A percentile compares a stretch with the other conserved stretches of the same genome.
phyloP scores from a whole-genome alignment of 2,113 vertebrate genomes.

The Microcebus jonahi region DNA sequence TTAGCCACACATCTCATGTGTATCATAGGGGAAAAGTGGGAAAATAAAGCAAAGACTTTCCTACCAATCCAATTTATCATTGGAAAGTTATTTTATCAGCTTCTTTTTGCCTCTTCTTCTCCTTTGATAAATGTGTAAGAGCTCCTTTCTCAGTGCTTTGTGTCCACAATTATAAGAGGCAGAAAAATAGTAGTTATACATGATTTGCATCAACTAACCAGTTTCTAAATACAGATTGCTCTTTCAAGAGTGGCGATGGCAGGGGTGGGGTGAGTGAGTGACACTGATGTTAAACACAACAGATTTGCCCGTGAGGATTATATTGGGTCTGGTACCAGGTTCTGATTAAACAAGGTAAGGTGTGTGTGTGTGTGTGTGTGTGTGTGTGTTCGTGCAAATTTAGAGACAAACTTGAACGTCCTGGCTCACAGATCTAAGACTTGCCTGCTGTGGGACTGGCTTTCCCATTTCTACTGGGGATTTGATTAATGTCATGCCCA shows the following conservation, averaged over 20 bases:
- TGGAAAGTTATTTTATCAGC: conserved; percentile 72
- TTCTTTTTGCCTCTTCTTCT: conserved; percentile 54
- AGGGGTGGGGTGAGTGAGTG: not conserved
- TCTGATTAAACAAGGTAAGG: conserved; percentile 36
- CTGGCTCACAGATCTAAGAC: conserved; percentile 24
- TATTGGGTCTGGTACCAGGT: not conserved
- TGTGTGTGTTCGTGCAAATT: conserved; percentile 47
- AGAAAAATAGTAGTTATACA: not conserved
- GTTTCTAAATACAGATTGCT: conserved; percentile 4
- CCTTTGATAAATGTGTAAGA: conserved; percentile 52
- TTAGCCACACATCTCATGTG: conserved; percentile 75
- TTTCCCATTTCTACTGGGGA: conserved; percentile 59
- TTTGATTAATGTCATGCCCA: conserved; percentile 80
- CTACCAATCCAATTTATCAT: conserved; percentile 74
- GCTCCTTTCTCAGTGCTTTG: not conserved
- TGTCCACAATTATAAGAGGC: not conserved
- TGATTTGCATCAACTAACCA: conserved; percentile 32
- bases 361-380: not conserved
- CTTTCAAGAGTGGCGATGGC: not conserved
- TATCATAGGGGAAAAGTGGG: conserved; percentile 69
- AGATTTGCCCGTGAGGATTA: conserved; percentile 26
- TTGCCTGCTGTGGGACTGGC: conserved; percentile 71
- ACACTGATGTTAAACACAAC: not conserved
- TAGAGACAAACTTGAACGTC: conserved; percentile 62
- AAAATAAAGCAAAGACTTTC: conserved; percentile 79